A percentile compares a stretch with the other conserved stretches of the same genome.
Evolutionary conservation across 2,888 invertebrate species (phyloP).

Genomic region (Polydrusus tereticollis): DNA sequence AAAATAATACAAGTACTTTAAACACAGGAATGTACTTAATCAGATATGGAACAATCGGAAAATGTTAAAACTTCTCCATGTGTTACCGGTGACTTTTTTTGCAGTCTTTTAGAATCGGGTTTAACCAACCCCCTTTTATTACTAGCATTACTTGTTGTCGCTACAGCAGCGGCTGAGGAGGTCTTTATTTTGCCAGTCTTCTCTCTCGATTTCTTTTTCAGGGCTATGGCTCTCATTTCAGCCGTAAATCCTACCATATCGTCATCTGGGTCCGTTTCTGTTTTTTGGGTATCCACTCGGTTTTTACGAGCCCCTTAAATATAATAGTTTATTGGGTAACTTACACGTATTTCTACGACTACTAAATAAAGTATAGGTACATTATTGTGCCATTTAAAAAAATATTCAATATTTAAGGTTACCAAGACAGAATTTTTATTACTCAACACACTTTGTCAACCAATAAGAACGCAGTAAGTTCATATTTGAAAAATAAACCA

Average conservation of each 20-base stretch:
- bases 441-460: too few relatives aligned
- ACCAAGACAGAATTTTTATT: too few relatives aligned
- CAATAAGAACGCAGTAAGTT: too few relatives aligned
- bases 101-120: constrained; percentile 16
- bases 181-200: not conserved
- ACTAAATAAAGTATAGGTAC: too few relatives aligned
- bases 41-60: not conserved
- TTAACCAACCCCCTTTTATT: constrained; percentile 13
- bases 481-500: too few relatives aligned
- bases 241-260: constrained; percentile 52
- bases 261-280: not conserved
- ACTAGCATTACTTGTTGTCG: constrained; percentile 24
- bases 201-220: constrained; percentile 46
- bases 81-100: not conserved
- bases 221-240: constrained; percentile 53
- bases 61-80: constrained; percentile 6
- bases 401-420: too few relatives aligned
- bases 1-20: too few relatives aligned
- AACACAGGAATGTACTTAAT: too few relatives aligned
- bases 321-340: too few relatives aligned
- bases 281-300: not conserved
- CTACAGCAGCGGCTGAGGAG: not conserved
- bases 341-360: too few relatives aligned
- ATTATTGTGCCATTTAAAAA: too few relatives aligned
- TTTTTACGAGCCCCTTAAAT: not conserved